Base-by-base conservation (phyloP, 2,113 vertebrate species). In the Hemiscyllium ocellatum region DNA sequence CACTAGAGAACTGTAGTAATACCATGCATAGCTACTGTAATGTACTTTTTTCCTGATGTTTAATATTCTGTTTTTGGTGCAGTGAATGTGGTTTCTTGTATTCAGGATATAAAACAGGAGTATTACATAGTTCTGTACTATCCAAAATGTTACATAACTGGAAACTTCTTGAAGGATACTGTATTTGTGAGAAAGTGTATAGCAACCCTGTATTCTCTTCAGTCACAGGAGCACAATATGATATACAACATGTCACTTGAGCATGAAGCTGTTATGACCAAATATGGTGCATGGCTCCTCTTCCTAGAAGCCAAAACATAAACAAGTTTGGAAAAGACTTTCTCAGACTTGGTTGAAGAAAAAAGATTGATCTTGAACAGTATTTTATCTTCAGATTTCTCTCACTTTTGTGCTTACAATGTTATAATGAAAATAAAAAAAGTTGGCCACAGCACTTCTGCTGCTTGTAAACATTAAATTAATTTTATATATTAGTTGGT, bases 41-140 rank as follows among this genome's bases (percentile, higher is more conserved):
- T 90, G 24, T 90, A 90, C 56, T 52, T 93, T 95, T 94, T 95
- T 95, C 33, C 94, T 72, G 68, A 95, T 95, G 61, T 66, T 91
- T 72, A 76, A 72, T 95, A 50, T 50, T 70, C 69, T 70, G 93
- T 95, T 69, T 95, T 50, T 47, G 1, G 42, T 95, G 72, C 20
- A 72, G 94, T 95, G 94, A 95, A 50, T n/a, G n/a, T 95, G 72
- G 68, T 72, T 33, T 95, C 17, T 29, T 65, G 47, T 95, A 72
- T 95, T 95, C 94, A 72, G 47, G 69, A 95, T 95, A 33, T n/a
- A 91, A 37, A 83, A 26, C 68, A 95, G 42, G 66, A 94, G 66
- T 52, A 76, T 33, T 33, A 65, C 89, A 65, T 2, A 90, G 94
- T 76, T 13, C 42, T 72, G 42, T 72, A 15, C 19, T 95, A 69